phyloP scores from a whole-genome alignment of 2,888 invertebrate species.

The Tuta absoluta region DNA sequence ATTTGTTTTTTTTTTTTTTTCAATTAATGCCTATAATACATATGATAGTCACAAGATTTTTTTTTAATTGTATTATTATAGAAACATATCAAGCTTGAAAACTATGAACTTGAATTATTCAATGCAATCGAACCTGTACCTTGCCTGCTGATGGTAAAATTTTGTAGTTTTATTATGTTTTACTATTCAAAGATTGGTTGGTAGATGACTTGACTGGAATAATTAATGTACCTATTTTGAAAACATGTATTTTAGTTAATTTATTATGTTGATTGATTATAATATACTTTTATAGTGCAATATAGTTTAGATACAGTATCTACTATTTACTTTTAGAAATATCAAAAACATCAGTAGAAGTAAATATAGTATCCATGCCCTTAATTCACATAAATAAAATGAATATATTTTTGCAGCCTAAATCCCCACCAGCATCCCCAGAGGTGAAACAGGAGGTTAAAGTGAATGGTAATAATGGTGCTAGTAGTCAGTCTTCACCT shows the following conservation, averaged over 20 bases:
- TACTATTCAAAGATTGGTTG: background rate
- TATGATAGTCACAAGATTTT: too few relatives aligned
- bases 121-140: background rate
- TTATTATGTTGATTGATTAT: background rate
- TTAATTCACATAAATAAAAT: constrained; percentile 3
- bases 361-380: too few relatives aligned
- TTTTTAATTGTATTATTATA: background rate
- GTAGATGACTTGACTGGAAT: background rate
- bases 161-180: background rate
- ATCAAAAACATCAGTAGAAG: too few relatives aligned
- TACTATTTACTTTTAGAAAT: background rate
- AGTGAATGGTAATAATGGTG: constrained; percentile 57
- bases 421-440: constrained; percentile 57
- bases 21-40: background rate
- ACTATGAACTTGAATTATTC: background rate
- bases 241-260: background rate
- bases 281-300: background rate
- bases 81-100: constrained; percentile 18
- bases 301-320: background rate
- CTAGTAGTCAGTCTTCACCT: constrained; percentile 56
- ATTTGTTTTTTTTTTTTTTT: constrained; percentile 10
- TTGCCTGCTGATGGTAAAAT: background rate
- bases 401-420: constrained; percentile 48
- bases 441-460: constrained; percentile 53
- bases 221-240: background rate